Evolutionary conservation across 2,888 invertebrate species (phyloP).

Genomic region (Cephus nigrinus): DNA sequence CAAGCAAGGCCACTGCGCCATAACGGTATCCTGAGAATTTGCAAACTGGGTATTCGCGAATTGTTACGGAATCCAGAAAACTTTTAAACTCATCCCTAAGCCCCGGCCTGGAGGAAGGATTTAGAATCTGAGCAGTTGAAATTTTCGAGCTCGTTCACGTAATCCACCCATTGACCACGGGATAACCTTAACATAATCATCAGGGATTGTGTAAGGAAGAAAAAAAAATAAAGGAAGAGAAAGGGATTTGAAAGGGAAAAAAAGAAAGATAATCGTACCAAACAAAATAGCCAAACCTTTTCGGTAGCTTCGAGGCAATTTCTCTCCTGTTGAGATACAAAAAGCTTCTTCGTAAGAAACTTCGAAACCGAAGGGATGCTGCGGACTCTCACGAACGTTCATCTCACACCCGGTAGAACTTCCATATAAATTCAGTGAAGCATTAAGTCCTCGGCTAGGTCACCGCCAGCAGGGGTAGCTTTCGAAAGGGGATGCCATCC

Average conservation of each 20-base stretch:
- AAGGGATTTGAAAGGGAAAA: background rate
- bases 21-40: background rate
- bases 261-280: background rate
- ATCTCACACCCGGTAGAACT: background rate
- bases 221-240: background rate
- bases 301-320: background rate
- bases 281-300: background rate
- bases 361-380: background rate
- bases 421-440: constrained; percentile 6
- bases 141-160: background rate
- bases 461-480: background rate
- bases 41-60: background rate
- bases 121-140: background rate
- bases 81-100: background rate
- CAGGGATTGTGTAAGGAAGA: background rate
- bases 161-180: background rate
- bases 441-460: background rate
- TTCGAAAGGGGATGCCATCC: background rate
- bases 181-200: background rate
- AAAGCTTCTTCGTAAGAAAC: background rate
- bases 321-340: background rate
- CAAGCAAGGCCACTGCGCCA: background rate
- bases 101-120: no score
- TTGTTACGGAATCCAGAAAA: background rate
- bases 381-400: background rate